Conservation (phyloP, 1,140 invertebrate genomes). For the Zophobas atratus region DNA sequence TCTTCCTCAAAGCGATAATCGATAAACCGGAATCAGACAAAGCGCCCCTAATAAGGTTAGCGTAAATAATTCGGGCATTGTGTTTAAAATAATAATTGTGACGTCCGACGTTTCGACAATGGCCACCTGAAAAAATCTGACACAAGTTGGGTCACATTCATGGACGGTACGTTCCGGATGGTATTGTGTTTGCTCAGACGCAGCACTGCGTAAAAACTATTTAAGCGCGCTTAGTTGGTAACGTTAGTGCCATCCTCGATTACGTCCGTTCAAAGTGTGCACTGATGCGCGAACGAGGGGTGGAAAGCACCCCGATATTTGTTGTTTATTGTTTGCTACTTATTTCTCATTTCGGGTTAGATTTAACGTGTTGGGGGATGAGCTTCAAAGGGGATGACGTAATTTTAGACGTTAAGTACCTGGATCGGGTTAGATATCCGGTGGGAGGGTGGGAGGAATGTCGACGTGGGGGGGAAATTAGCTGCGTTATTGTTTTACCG, state of each 20-base stretch:
- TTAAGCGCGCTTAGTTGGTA: conserved; percentile 42
- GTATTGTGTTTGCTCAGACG: conserved; percentile 30
- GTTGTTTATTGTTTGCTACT: conserved; percentile 42
- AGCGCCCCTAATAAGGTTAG: conserved; percentile 31
- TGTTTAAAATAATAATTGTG: conserved; percentile 42
- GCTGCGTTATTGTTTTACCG: too few species aligned
- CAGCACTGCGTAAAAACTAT: conserved; percentile 39
- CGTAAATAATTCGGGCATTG: conserved; percentile 35
- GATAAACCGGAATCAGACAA: conserved; percentile 6
- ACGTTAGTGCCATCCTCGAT: conserved; percentile 39
- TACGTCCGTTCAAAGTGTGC: conserved; percentile 32
- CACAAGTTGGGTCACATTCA: conserved; percentile 25
- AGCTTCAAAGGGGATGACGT: conserved; percentile 24
- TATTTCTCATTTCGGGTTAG: conserved; percentile 32
- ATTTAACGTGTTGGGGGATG: conserved; percentile 22
- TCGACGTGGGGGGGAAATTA: too few species aligned
- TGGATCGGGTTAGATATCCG: neutral
- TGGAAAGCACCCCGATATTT: conserved; percentile 36
- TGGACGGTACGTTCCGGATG: conserved; percentile 25
- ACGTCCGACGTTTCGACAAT: conserved; percentile 25
- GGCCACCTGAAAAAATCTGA: conserved; percentile 38
- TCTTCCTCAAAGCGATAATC: conserved; percentile 26
- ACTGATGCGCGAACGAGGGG: conserved; percentile 33
- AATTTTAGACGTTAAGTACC: conserved; percentile 12
- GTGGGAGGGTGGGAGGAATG: too few species aligned